Evolutionary conservation across 2,888 invertebrate species (phyloP).

Genomic region (Acleris emargana): DNA sequence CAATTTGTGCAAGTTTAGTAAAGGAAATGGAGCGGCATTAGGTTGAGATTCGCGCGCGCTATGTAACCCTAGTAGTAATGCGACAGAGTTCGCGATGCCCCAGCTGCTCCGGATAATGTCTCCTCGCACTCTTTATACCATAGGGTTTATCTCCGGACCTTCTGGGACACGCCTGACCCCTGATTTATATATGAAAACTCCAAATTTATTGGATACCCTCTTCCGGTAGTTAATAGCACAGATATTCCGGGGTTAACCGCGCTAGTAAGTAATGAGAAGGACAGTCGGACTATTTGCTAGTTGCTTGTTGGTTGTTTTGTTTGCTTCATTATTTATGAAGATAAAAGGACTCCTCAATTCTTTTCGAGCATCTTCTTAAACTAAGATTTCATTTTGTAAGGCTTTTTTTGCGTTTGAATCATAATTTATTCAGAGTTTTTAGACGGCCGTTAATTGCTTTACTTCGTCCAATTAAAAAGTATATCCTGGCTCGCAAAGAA

Average conservation of each 20-base stretch:
- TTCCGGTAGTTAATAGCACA: conserved; percentile 69
- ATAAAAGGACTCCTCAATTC: background rate
- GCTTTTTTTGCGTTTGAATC: background rate
- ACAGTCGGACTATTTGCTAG: conserved; percentile 55
- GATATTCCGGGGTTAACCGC: conserved; percentile 67
- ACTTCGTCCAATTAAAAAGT: conserved; percentile 33
- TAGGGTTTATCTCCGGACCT: conserved; percentile 67
- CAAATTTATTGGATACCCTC: conserved; percentile 66
- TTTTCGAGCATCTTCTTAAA: no score
- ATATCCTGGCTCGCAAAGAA: conserved; percentile 31
- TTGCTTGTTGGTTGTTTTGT: conserved; percentile 49
- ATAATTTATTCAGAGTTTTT: background rate
- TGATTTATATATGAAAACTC: conserved; percentile 75
- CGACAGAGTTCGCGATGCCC: conserved; percentile 62
- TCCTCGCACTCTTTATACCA: conserved; percentile 59
- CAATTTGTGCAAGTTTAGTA: conserved; percentile 61
- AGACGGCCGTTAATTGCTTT: conserved; percentile 21
- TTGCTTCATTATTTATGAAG: conserved; percentile 41
- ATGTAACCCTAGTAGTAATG: conserved; percentile 69
- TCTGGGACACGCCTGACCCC: conserved; percentile 61
- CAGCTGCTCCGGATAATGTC: conserved; percentile 68
- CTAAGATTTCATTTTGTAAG: background rate
- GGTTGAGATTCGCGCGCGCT: conserved; percentile 48
- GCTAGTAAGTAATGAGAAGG: conserved; percentile 68
- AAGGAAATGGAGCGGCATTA: conserved; percentile 31